Evolutionary conservation across 2,797 vertebrate species (phyloP), one percentile per base, ranked within the genome.

Genomic region (Scolopax bukidnonensis): DNA sequence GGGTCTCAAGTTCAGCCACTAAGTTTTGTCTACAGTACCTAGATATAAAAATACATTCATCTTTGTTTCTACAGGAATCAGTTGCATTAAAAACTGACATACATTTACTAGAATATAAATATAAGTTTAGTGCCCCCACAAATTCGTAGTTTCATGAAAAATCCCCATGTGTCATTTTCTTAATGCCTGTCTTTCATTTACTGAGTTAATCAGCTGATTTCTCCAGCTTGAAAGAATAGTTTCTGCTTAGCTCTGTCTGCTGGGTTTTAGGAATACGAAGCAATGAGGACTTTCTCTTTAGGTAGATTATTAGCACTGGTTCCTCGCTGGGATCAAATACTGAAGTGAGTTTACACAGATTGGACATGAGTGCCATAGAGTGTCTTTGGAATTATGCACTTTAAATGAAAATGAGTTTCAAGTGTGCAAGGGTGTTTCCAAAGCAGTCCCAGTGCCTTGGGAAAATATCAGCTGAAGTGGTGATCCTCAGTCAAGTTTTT

Each of bases 331-430:
- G 68, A 33, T 67, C 83, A 76, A 36, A 38, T 87, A 69, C 80
- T 38, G 54, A 63, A 80, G 18, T 68, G 53, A 87, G 48, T 84
- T 90, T 86, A 11, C 11, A 20, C 7, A n/a, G 28, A 30, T 5
- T 48, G 36, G 69, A 77, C 24, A 3, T 64, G 84, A 87, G 19
- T 90, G 54, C 71, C 33, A 5, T 36, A 65, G 23, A 64, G 38
- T 78, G 23, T 43, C 77, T 73, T 63, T 63, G 71, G 77, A 93
- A 90, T 90, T 70, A 47, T 12, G 18, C 25, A 67, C 77, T 91
- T 95, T 67, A 79, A 53, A 71, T 78, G 64, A 76, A 96, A 93
- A 93, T 63, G 23, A 76, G 24, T 78, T 95, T 80, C 30, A 69
- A 73, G 38, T 73, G 20, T 78, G 28, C 30, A 27, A 21, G 70